Evolutionary conservation across 2,113 vertebrate species (phyloP), one percentile per base, ranked within the genome.

Genomic region (Rhodinocichla rosea): DNA sequence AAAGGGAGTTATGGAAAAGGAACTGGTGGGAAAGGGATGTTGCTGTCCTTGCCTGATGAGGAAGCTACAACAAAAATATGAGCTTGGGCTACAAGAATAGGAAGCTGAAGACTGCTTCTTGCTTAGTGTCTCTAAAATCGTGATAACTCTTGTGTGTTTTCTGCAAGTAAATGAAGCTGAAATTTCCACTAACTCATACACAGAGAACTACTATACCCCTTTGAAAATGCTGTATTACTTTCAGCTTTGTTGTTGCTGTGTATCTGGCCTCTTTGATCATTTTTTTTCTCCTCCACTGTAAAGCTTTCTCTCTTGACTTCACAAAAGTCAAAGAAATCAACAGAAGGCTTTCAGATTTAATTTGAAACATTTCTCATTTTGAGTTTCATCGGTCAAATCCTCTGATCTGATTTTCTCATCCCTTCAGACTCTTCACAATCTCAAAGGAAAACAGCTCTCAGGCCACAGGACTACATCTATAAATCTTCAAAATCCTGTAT

Each of bases 361-460:
- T 97, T 86, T 95, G 84, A 95, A 90, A 84, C 50, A 82, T 94
- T 96, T 96, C 94, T 91, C 56, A 96, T 89, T 47, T 71, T 60
- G 64, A 32, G 74, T 96, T 97, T 97, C 85, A 93, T 93, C 6
- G 6, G 84, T 95, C 92, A 95, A 94, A 89, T n/a, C 68, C 60
- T 93, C 71, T 87, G 90, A 95, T 96, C 82, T 92, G 67, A 97
- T 97, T 97, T 95, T 87, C 76, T 98, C 44, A 74, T 96, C 49
- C 49, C 53, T 59, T 89, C 93, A 94, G 73, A 73, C 76, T 96
- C 68, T 95, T 68, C n/a, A 93, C n/a, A 92, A 37, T 95, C 91
- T 96, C 91, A 96, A 77, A 90, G 74, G 63, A 95, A 97, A 96
- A 95, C 52, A 89, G 21, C 30, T 96, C 60, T 45, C 68, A 86